Evolutionary conservation across 2,888 invertebrate species (phyloP).

Genomic region (Ornithoptera priamus): DNA sequence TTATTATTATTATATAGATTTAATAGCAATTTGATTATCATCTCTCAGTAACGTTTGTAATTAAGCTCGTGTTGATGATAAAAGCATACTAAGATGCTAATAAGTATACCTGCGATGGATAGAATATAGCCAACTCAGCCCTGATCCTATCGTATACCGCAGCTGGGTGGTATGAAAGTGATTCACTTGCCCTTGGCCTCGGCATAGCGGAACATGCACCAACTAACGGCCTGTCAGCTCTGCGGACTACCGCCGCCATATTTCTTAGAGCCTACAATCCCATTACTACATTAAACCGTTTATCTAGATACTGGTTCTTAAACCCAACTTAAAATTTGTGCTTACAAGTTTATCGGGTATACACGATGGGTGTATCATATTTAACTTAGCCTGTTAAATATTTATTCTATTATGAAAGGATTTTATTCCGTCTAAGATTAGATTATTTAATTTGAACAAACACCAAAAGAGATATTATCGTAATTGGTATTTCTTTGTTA

Average conservation of each 20-base stretch:
- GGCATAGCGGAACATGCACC: constrained; percentile 8
- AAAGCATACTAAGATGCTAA: background rate
- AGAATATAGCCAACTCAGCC: constrained; percentile 9
- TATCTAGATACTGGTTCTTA: background rate
- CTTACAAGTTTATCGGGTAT: background rate
- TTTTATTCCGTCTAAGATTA: no score
- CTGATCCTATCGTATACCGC: constrained; percentile 21
- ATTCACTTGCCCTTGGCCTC: constrained; percentile 29
- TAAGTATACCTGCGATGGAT: background rate
- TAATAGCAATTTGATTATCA: no score
- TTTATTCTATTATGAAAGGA: no score
- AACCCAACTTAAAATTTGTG: background rate
- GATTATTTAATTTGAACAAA: no score
- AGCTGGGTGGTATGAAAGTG: constrained; percentile 15
- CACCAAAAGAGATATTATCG: no score
- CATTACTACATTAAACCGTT: background rate
- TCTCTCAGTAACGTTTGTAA: no score
- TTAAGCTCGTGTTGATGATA: no score
- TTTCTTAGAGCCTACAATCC: constrained; percentile 1
- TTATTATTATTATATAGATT: no score
- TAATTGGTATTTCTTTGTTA: no score
- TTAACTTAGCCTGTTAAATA: no score
- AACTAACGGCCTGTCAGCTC: constrained; percentile 20
- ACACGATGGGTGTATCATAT: no score
- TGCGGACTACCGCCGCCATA: constrained; percentile 1